Base-by-base conservation (phyloP, 2,113 vertebrate genomes). In the Gallinago paraguaiae region DNA sequence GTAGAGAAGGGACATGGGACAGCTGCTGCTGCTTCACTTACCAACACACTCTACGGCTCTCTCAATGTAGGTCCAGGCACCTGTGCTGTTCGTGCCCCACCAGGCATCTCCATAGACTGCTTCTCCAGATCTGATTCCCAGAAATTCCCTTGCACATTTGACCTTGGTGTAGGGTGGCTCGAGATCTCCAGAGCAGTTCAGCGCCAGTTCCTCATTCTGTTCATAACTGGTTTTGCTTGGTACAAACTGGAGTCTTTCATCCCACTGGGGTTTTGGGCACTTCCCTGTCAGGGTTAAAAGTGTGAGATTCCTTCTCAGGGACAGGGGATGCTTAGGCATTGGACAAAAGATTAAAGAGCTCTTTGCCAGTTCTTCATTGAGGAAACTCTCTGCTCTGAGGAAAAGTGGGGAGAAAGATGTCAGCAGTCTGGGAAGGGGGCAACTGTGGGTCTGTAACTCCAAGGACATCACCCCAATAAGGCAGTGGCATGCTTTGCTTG, bases 101-200 rank as follows among this genome's bases (percentile, higher is more conserved):
- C 95, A 95, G 30, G 1, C 7, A 13, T 23, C 1, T 72, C 3
- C 4, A 9, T 65, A 74, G 33, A 0, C 2, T 25, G 15, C 35
- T 68, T 18, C 9, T 84, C 39, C 64, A 69, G 1, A 12, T 13
- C 0, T 7, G 17, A n/a, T 3, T 25, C 0, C 0, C 3, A 1
- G 7, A 51, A 74, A 8, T 51, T 7, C 1, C 3, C 2, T 60
- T 60, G 45, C 11, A 35, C 94, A 93, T 81, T 54, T 70, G 59
- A 89, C 56, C 7, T 5, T 0, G 0, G 30, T 2, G 11, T 61
- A 72, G 11, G 50, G 30, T 7, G 30, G 74, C 27, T 56, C 2
- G 3, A 83, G 50, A 56, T 31, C 16, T 59, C 8, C 1, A 7
- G 3, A 16, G 30, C 94, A 95, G 30, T 19, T 65, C 56, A 93